Evolutionary conservation across 2,797 vertebrate species (phyloP), one percentile per base, ranked within the genome.

Genomic region (Crax fasciolata): DNA sequence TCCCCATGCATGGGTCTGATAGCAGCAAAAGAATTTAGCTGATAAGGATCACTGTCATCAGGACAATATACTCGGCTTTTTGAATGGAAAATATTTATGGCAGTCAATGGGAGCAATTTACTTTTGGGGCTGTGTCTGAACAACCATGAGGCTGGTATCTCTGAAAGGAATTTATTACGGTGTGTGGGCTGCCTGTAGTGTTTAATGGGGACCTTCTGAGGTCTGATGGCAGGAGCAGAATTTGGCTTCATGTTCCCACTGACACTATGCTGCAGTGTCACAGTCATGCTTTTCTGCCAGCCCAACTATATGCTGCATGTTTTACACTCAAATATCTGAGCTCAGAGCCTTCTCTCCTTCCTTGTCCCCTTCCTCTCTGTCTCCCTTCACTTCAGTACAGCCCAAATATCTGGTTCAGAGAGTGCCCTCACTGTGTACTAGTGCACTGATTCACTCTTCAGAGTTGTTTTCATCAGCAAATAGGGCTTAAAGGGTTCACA

Each of bases 1-100:
- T 84, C 38, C 24, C 89, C 74, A 23, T 67, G 79, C 74, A 23
- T 67, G 79, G 81, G 70, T 94, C 91, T 96, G 77, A 73, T 65
- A 75, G 57, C 28, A 41, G 46, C 75, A 51, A 58, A 76, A 73
- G 58, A 95, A 84, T 58, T 94, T 58, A 79, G 63, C 54, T 91
- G 83, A 71, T 93, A 89, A 87, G 25, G 70, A 49, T 78, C 43
- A n/a, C 46, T 83, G 68, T 92, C 82, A 74, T 84, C 25, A 78
- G 65, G 63, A 76, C 43, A 68, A 18, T 72, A 27, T 84, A 28
- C 70, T 49, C 76, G 58, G 17, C 80, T 85, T 92, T 79, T 88
- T 23, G 49, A 90, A 89, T 3, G 4, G 35, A 85, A 87, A 87
- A 86, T 43, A 84, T 30, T 84, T 54, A 68, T 82, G 38, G 24